A percentile compares a stretch with the other conserved stretches of the same genome.
Evolutionary conservation across 2,113 vertebrate species (phyloP).

Genomic region (Pan paniscus): DNA sequence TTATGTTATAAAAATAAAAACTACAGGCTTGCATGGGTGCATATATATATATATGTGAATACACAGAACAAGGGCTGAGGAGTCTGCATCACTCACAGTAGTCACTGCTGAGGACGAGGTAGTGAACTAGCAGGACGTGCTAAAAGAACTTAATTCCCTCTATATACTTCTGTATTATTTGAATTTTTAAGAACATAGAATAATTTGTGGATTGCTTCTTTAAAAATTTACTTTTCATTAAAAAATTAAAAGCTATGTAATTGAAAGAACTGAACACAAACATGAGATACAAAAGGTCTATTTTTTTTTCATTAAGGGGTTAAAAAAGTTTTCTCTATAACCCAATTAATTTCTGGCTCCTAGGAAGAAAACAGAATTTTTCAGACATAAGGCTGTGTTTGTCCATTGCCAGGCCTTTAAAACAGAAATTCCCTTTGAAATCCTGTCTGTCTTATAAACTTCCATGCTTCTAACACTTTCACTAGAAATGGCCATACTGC

Average conservation of each 20-base stretch:
- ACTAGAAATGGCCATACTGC: not conserved
- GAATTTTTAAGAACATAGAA: not conserved
- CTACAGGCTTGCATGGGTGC: not conserved
- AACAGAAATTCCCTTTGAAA: not conserved
- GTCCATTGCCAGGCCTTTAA: not conserved
- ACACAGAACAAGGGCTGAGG: not conserved
- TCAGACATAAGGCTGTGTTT: not conserved
- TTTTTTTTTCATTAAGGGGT: not conserved
- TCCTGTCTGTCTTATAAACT: not conserved
- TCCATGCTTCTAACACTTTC: not conserved
- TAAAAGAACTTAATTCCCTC: not conserved
- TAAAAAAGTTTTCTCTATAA: not conserved
- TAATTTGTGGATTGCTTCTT: not conserved
- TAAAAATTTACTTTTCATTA: not conserved
- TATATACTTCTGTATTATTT: not conserved
- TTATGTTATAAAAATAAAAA: not conserved
- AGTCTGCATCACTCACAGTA: not conserved
- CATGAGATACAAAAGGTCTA: not conserved
- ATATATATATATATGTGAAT: not conserved
- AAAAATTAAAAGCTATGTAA: slow-evolving; percentile 8
- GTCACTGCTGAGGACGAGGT: not conserved
- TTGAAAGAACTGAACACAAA: not conserved
- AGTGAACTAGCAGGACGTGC: not conserved
- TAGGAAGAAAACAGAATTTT: not conserved
- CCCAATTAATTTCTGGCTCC: not conserved